phyloP scores from a whole-genome alignment of 2,797 vertebrate genomes.

The Macropodus opercularis region DNA sequence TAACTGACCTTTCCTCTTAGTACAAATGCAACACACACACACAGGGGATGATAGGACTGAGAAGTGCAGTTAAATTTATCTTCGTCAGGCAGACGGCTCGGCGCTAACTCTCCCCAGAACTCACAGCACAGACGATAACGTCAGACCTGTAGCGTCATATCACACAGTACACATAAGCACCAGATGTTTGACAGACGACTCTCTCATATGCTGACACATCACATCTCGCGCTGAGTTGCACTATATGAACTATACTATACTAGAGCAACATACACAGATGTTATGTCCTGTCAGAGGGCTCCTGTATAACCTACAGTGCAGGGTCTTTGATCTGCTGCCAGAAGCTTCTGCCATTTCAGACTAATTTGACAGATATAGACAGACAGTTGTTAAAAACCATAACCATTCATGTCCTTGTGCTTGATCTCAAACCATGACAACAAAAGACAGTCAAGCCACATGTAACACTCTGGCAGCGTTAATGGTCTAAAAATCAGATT shows the following conservation, averaged over 20 bases:
- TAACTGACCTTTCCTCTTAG: constrained; percentile 18
- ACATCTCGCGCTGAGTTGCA: constrained; percentile 9
- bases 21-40: constrained; percentile 7
- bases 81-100: constrained; percentile 41
- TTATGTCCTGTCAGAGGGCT: not conserved
- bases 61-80: constrained; percentile 59
- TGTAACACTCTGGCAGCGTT: not conserved
- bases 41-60: constrained; percentile 5
- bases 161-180: constrained; percentile 10
- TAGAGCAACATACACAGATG: not conserved
- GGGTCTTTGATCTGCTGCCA: not conserved
- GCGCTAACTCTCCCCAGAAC: constrained; percentile 48
- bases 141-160: not conserved
- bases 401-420: not conserved
- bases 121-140: constrained; percentile 9
- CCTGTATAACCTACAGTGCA: not conserved
- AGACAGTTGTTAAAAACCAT: not conserved
- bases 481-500: not conserved
- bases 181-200: constrained; percentile 13
- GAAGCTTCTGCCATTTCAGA: not conserved
- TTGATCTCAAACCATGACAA: not conserved
- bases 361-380: not conserved
- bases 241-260: not conserved
- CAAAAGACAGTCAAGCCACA: not conserved
- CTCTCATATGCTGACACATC: not conserved